Evolutionary conservation across 2,113 vertebrate genomes (phyloP), one percentile per base, ranked within the genome.

Genomic region (Calidris pugnax): DNA sequence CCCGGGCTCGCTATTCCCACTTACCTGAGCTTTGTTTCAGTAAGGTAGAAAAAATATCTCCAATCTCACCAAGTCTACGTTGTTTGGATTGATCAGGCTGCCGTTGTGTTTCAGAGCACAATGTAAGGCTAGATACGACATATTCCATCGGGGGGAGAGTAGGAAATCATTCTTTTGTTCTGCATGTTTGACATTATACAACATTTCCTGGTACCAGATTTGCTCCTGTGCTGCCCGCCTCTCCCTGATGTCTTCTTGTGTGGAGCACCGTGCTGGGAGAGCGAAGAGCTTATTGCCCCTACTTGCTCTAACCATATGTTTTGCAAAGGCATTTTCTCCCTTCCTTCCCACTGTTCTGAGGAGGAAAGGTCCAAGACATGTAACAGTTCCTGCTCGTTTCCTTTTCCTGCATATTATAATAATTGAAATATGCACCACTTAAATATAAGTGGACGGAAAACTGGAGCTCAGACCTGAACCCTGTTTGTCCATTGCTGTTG

Each of bases 141-240:
- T 37, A 66, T 69, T 95, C 71, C 57, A 76, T 6, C 76, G 77
- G 50, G 32, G 77, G 48, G n/a, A 55, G 55, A 92, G 51, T 63
- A 89, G 94, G 95, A 95, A 94, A 89, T 73, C 6, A 57, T 73
- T 92, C 86, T 85, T 95, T 94, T 92, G 92, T 96, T 91, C 69
- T 60, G 15, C 28, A 37, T 94, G 69, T 94, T 79, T 97, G 92
- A 93, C 85, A 67, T 66, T 73, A 64, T 33, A 21, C 68, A 85
- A 55, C 80, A 51, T 88, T 95, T 97, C 95, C 87, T 90, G 67
- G 53, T 95, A 82, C 71, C 92, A 97, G 87, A 76, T 90, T 56
- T 77, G 85, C 88, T 87, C 3, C 91, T 74, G 84, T 71, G 77
- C 74, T 95, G 55, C 71, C 90, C 4, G 81, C 92, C 92, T 94